Percentiles rank a stretch among this genome's conserved stretches.
Evolutionary conservation across 2,888 invertebrate species (phyloP).

Genomic region (Rhingia campestris): DNA sequence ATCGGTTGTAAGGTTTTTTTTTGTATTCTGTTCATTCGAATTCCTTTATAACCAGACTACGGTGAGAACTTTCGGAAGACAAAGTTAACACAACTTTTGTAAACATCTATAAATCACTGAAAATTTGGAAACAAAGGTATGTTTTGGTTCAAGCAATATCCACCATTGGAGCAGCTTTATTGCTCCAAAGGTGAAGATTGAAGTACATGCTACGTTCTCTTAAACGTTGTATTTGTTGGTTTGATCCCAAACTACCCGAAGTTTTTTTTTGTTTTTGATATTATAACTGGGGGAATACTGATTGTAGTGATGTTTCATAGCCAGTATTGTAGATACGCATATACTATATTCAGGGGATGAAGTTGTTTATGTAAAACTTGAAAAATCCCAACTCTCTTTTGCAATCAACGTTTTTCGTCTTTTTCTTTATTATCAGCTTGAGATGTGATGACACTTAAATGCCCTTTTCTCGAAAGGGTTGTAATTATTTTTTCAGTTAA

Average conservation of each 20-base stretch:
- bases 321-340: slow-evolving; percentile 2
- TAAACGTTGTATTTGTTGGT: slow-evolving; percentile 22
- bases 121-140: slow-evolving; percentile 6
- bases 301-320: slow-evolving; percentile 27
- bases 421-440: slow-evolving; percentile 57
- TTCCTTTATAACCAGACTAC: slow-evolving; percentile 3
- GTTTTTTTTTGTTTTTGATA: slow-evolving; percentile 35
- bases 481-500: slow-evolving; percentile 59
- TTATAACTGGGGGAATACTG: slow-evolving; percentile 8
- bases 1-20: slow-evolving; percentile 38
- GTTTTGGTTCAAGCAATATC: slow-evolving; percentile 17
- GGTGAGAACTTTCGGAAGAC: slow-evolving; percentile 23
- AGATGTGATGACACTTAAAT: slow-evolving; percentile 64
- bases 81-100: slow-evolving; percentile 67
- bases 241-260: slow-evolving; percentile 13
- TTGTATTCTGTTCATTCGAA: slow-evolving; percentile 26
- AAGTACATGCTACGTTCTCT: slow-evolving; percentile 42
- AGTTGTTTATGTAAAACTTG: slow-evolving; percentile 31
- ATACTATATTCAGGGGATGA: not conserved
- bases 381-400: slow-evolving; percentile 39
- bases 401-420: slow-evolving; percentile 55
- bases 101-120: slow-evolving; percentile 60
- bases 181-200: slow-evolving; percentile 56
- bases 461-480: slow-evolving; percentile 51
- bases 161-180: slow-evolving; percentile 48